These are phyloP conservation scores for Protobothrops flavoviridis DNA, from an alignment of 2,113 vertebrate species.

Conservation along the genomic window DNA sequence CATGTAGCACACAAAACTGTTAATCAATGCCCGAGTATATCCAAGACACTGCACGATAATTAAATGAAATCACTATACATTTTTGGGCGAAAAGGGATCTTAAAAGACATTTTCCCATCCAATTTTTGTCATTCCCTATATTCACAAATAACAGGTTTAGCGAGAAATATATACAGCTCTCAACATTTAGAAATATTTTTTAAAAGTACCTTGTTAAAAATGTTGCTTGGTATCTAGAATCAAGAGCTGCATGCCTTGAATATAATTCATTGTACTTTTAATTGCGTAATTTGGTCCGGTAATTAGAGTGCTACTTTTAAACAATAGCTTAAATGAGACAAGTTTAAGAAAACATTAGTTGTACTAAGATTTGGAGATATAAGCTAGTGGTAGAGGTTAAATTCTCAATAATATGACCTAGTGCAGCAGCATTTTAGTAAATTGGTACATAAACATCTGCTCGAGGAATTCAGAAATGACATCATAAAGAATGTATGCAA, in stretches of 20 bases:
- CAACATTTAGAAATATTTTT: neutral
- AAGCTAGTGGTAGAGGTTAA: conserved; percentile 63
- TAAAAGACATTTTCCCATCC: neutral
- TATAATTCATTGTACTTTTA: neutral
- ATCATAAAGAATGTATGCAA: conserved; percentile 82
- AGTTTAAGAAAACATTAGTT: conserved; percentile 58
- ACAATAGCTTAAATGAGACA: conserved; percentile 9
- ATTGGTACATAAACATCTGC: conserved; percentile 81
- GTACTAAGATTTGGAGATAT: conserved; percentile 45
- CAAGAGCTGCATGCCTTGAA: neutral
- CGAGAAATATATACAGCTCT: neutral
- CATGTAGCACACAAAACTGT: neutral
- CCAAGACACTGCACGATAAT: neutral
- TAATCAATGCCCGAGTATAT: neutral
- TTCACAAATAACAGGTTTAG: neutral
- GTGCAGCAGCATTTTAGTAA: conserved; percentile 69
- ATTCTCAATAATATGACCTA: conserved; percentile 61
- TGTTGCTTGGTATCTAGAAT: neutral
- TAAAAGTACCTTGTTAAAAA: neutral
- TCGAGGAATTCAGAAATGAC: conserved; percentile 77
- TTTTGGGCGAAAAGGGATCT: neutral
- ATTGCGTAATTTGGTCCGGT: neutral
- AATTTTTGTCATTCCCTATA: neutral
- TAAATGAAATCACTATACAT: neutral
- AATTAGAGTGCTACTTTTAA: conserved; percentile 48